A percentile compares a stretch with the other conserved stretches of the same genome.
phyloP scores from a whole-genome alignment of 2,888 invertebrate species.

The Drymonia ruficornis region DNA sequence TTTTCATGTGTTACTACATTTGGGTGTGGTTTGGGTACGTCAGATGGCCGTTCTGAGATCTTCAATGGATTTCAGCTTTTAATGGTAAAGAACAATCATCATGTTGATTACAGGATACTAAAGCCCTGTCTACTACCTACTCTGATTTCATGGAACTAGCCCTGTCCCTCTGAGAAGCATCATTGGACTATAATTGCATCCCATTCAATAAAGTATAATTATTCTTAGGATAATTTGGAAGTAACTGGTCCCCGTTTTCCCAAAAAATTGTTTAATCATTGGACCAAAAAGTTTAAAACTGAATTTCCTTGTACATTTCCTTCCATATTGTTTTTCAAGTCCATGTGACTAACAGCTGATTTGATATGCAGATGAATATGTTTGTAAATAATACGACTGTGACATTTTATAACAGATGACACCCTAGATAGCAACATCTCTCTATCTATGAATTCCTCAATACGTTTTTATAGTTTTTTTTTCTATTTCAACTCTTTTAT shows the following conservation, averaged over 20 bases:
- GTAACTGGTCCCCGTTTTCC: too few relatives aligned
- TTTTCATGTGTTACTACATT: background rate
- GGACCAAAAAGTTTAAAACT: too few relatives aligned
- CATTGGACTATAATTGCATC: too few relatives aligned
- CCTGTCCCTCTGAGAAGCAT: too few relatives aligned
- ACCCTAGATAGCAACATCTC: too few relatives aligned
- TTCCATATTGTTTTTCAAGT: background rate
- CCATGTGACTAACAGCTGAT: conserved; percentile 2
- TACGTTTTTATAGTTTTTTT: background rate
- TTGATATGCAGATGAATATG: conserved; percentile 1
- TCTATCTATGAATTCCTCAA: background rate
- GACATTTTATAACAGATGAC: too few relatives aligned
- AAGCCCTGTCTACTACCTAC: background rate
- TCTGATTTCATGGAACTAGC: too few relatives aligned
- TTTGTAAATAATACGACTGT: background rate
- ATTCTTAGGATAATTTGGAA: too few relatives aligned
- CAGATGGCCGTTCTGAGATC: conserved; percentile 86
- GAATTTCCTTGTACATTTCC: too few relatives aligned
- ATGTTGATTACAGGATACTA: conserved; percentile 35
- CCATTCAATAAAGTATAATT: too few relatives aligned
- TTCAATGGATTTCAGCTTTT: conserved; percentile 68
- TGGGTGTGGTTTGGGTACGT: conserved; percentile 29
- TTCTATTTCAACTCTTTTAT: too few relatives aligned
- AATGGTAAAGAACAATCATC: conserved; percentile 85
- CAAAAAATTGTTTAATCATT: too few relatives aligned